A percentile compares a stretch with the other conserved stretches of the same genome.
Evolutionary conservation across 2,797 vertebrate species (phyloP).

Genomic region (Prunella strophiata): DNA sequence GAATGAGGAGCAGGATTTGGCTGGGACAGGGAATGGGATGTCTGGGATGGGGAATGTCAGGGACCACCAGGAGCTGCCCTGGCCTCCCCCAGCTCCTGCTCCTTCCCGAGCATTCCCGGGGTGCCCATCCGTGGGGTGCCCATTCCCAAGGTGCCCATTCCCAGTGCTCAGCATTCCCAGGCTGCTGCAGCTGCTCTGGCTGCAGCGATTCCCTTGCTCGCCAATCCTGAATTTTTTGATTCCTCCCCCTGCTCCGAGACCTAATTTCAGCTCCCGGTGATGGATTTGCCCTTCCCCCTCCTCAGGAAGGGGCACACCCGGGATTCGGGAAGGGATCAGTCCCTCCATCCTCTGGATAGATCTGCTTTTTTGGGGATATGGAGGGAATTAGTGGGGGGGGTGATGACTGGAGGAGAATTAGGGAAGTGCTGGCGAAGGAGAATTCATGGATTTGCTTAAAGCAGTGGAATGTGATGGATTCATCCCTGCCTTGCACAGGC

Average conservation of each 20-base stretch:
- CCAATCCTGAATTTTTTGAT: neutral
- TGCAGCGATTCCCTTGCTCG: neutral
- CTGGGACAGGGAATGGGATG: neutral
- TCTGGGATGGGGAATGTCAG: neutral
- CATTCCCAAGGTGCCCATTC: neutral
- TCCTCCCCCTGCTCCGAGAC: neutral
- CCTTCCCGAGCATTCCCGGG: neutral
- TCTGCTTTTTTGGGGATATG: neutral
- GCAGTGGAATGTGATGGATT: neutral
- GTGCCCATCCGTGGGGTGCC: neutral
- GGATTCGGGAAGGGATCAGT: neutral
- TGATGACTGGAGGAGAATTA: conserved; percentile 38
- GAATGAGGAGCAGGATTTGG: neutral
- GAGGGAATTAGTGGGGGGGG: conserved; percentile 18
- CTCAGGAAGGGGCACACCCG: neutral
- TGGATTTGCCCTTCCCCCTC: neutral
- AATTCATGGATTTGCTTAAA: conserved; percentile 48
- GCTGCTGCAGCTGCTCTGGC: conserved; percentile 3
- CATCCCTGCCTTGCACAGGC: neutral
- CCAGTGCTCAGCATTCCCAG: neutral
- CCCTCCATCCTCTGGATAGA: neutral
- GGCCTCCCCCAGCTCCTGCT: neutral
- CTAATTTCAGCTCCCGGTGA: neutral
- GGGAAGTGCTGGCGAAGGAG: conserved; percentile 40
- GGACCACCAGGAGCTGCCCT: neutral